Evolutionary conservation across 2,113 vertebrate species (phyloP).

Genomic region (Lota lota): DNA sequence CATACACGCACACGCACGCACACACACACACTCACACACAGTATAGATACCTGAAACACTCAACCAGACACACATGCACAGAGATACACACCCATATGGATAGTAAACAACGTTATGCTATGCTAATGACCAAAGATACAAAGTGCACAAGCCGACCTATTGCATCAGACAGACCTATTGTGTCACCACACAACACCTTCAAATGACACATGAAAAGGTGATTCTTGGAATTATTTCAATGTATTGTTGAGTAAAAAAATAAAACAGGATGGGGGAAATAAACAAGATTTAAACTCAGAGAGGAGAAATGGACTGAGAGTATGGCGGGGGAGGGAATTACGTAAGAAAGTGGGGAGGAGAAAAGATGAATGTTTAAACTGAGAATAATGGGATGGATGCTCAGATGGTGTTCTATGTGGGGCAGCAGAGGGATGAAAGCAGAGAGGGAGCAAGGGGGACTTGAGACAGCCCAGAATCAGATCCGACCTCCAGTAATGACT

Average conservation of each 20-base stretch:
- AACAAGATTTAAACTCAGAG: too few species aligned
- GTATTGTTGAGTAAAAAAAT: too few species aligned
- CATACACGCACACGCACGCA: not conserved
- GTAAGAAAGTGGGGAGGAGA: not conserved
- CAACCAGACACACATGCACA: conserved; percentile 6
- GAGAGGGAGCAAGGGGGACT: conserved; percentile 3
- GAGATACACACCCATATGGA: not conserved
- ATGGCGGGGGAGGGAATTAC: not conserved
- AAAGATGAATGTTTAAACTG: conserved; percentile 13
- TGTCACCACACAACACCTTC: too few species aligned
- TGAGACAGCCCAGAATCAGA: not conserved
- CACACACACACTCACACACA: conserved; percentile 15
- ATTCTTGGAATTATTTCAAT: too few species aligned
- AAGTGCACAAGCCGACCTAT: not conserved
- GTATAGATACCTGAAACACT: too few species aligned
- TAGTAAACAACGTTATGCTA: not conserved
- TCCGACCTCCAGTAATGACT: not conserved
- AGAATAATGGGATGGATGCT: not conserved
- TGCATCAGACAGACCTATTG: too few species aligned
- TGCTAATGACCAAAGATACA: not conserved
- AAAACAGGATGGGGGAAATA: too few species aligned
- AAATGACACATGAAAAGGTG: too few species aligned
- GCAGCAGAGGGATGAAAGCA: not conserved
- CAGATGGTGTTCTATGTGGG: not conserved
- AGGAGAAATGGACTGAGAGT: not conserved